Percentiles rank a stretch among this genome's conserved stretches.
These are phyloP conservation scores for Rhynchotus rufescens DNA, from an alignment of 2,797 vertebrate genomes.

Conservation along the genomic window DNA sequence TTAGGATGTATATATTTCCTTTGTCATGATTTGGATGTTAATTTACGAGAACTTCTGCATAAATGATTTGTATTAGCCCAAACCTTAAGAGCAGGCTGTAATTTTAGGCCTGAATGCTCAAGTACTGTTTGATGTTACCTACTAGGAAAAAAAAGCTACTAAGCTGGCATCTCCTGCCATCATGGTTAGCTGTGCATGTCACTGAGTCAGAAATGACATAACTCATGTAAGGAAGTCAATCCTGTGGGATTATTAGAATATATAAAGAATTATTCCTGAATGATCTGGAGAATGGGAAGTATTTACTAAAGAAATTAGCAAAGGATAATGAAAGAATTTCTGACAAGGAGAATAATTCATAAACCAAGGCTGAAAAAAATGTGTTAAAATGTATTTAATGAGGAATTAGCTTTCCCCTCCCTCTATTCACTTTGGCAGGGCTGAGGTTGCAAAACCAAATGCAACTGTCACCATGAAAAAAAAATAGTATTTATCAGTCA, in stretches of 20 bases:
- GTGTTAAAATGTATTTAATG: background rate
- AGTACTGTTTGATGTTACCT: background rate
- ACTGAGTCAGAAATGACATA: background rate
- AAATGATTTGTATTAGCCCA: background rate
- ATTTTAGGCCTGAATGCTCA: background rate
- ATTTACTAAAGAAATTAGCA: background rate
- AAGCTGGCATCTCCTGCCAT: background rate
- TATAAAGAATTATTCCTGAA: background rate
- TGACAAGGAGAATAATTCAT: background rate
- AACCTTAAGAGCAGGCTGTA: background rate
- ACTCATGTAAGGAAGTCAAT: background rate
- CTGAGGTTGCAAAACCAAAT: background rate
- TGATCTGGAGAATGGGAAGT: background rate
- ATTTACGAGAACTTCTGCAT: background rate
- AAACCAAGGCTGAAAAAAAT: background rate
- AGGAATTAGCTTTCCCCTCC: background rate
- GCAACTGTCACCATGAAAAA: rapidly evolving
- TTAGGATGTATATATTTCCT: background rate
- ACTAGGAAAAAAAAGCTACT: background rate
- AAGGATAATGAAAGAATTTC: background rate
- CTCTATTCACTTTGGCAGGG: background rate
- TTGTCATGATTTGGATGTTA: background rate
- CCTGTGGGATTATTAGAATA: background rate
- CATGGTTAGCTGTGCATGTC: background rate
- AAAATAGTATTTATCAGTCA: background rate